Evolutionary conservation across 1,140 invertebrate species (phyloP).

Genomic region (Sminthurides bifidus): DNA sequence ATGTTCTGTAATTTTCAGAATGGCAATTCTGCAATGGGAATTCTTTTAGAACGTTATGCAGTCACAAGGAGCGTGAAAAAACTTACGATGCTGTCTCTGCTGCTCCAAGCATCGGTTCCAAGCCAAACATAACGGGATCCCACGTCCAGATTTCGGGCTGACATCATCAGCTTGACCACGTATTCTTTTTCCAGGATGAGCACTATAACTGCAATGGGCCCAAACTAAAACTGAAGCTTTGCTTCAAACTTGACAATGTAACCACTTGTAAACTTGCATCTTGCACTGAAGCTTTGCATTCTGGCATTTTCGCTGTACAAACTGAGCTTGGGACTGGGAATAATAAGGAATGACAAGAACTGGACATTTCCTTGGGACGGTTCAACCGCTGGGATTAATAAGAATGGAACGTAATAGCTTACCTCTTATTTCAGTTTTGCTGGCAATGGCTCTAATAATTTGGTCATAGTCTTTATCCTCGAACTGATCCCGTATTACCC

Average conservation of each 20-base stretch:
- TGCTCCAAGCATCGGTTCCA: slow-evolving; percentile 43
- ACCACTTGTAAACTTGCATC: background rate
- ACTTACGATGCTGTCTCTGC: slow-evolving; percentile 24
- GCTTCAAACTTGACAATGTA: background rate
- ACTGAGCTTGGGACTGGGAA: no score
- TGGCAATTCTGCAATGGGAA: background rate
- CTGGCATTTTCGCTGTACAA: no score
- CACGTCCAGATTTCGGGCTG: slow-evolving; percentile 36
- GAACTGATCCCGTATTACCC: slow-evolving; percentile 40
- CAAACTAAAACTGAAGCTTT: background rate
- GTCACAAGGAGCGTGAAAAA: background rate
- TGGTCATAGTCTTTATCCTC: slow-evolving; percentile 39
- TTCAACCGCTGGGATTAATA: background rate
- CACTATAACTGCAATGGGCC: slow-evolving; percentile 44
- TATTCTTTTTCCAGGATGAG: slow-evolving; percentile 44
- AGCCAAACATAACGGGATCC: slow-evolving; percentile 42
- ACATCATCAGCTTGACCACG: slow-evolving; percentile 39
- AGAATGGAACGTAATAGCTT: background rate
- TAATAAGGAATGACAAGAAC: no score
- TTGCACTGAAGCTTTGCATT: no score
- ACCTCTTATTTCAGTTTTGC: slow-evolving; percentile 32
- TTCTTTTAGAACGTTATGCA: background rate
- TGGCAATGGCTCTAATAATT: slow-evolving; percentile 38
- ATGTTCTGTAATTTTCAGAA: background rate
- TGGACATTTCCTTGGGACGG: background rate